Conservation (phyloP, 2,797 vertebrate genomes). For the Amazona ochrocephala region DNA sequence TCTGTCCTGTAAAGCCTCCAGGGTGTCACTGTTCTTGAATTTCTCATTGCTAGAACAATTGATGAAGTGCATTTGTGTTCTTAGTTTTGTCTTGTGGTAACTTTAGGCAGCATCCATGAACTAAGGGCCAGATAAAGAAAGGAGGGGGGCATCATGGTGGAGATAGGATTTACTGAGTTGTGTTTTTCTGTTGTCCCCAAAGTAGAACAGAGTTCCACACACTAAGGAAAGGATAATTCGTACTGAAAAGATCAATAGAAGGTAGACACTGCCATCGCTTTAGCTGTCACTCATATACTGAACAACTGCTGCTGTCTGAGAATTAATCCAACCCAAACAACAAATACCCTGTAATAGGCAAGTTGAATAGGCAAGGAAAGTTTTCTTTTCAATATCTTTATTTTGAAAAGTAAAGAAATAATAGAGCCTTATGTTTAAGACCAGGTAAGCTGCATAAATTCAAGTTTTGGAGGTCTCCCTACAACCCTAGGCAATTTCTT, state of each 20-base stretch:
- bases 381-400: background rate
- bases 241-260: background rate
- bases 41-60: background rate
- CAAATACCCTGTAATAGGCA: background rate
- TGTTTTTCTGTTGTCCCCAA: background rate
- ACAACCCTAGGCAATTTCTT: background rate
- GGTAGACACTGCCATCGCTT: background rate
- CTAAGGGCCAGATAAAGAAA: background rate
- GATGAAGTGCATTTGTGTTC: background rate
- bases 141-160: background rate
- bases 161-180: background rate
- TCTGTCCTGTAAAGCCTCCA: background rate
- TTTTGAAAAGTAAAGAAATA: background rate
- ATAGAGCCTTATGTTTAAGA: background rate
- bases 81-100: accelerated
- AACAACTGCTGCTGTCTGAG: background rate
- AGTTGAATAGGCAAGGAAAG: background rate
- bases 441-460: background rate
- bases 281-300: background rate
- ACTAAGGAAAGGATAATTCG: background rate
- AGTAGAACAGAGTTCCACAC: background rate
- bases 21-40: background rate
- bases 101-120: background rate
- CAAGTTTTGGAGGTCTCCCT: background rate
- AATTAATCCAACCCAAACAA: background rate